These are phyloP conservation scores for Anhinga anhinga DNA, from an alignment of 2,113 vertebrate genomes.

Conservation along the genomic window DNA sequence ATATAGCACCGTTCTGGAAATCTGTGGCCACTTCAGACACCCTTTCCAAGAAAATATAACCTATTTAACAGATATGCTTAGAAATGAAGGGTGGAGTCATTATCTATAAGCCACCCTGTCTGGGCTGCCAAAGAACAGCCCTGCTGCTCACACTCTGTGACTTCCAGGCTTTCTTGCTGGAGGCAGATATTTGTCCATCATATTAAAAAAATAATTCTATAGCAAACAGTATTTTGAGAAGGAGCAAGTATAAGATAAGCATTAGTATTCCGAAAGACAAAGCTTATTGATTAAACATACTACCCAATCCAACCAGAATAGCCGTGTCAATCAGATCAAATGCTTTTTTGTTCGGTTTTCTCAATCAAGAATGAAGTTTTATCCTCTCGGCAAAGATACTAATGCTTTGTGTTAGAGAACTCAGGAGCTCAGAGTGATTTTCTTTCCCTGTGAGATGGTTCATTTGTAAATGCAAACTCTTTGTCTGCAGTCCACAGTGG, in stretches of 20 bases:
- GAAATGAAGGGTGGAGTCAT: background rate
- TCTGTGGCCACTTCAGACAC: background rate
- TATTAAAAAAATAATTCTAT: background rate
- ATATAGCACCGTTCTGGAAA: background rate
- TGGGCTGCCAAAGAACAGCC: background rate
- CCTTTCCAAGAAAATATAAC: background rate
- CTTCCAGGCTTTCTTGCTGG: background rate
- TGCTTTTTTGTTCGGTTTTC: background rate
- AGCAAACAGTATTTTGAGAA: constrained; percentile 1
- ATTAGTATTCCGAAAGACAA: background rate
- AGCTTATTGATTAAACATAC: constrained; percentile 29
- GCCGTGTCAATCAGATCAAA: background rate
- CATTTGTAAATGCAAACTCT: constrained; percentile 9
- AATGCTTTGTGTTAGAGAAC: background rate
- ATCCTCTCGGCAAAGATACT: background rate
- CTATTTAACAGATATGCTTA: background rate
- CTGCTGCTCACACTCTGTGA: background rate
- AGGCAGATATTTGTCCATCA: background rate
- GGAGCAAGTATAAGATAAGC: background rate
- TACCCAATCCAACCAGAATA: background rate
- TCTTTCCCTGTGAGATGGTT: background rate
- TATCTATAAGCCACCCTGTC: background rate
- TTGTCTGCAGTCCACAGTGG: background rate
- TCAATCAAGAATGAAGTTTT: background rate
- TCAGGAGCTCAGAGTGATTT: background rate